Evolutionary conservation across 2,797 vertebrate species (phyloP), one percentile per base, ranked within the genome.

Genomic region (Rallus crepitans): DNA sequence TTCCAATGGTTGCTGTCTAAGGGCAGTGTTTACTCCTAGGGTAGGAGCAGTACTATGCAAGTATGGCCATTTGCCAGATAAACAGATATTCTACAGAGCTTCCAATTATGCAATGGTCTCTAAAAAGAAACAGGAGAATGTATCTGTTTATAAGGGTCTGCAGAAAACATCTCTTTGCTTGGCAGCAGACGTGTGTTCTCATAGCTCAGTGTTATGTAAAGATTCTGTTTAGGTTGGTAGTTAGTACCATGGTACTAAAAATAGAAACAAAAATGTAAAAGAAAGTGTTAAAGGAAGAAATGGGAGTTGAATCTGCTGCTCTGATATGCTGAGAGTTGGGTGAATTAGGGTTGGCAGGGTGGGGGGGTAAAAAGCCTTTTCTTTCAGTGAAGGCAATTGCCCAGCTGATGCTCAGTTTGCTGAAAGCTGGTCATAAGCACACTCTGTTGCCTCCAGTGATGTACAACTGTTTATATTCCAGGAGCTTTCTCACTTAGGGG

Each of bases 1-100:
- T 90, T 91, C 70, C 71, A 66, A 12, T 40, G 73, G 69, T 63
- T 82, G 94, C 70, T 89, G 76, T 94, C 56, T 88, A 56, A 88
- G 76, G 87, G 72, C 85, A 93, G 63, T 94, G 96, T 96, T 97
- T 89, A 94, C 93, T 82, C 90, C 91, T 61, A 28, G 93, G 83
- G 35, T 94, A 52, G 68, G 94, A 96, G 68, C 81, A 90, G 75
- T 87, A 84, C 91, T 96, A 70, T 87, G 94, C 79, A 85, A 93
- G 68, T 71, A 31, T 96, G 93, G 96, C 95, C 78, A 42, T 90
- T 94, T 96, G 94, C 88, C 96, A 96, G 90, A 93, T 89, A 95
- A 96, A 92, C 86, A 91, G 90, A 96, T 96, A 96, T 94, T 96
- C 93, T 95, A 85, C 90, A 82, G 96, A 95, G 96, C 94, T 93